Conservation (phyloP, 2,888 invertebrate species). For the Hydrotaea diabolus region DNA sequence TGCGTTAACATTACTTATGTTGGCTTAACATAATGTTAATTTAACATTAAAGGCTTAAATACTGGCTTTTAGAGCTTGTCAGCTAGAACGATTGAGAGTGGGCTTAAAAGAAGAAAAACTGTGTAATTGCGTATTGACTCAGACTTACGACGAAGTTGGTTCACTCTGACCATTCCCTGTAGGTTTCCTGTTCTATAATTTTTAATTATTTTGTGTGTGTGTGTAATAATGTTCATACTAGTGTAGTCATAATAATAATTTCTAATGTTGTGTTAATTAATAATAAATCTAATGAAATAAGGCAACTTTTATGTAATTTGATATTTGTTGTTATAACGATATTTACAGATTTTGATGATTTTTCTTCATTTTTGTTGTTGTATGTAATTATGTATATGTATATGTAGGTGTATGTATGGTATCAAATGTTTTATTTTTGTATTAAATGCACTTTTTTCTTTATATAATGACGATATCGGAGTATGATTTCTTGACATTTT, state of each 20-base stretch:
- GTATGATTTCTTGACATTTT: constrained; percentile 57
- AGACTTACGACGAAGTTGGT: too few relatives aligned
- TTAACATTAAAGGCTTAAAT: too few relatives aligned
- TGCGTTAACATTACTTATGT: too few relatives aligned
- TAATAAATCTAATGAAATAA: constrained; percentile 64
- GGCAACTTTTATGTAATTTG: constrained; percentile 66
- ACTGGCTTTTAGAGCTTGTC: too few relatives aligned
- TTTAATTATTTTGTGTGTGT: background rate
- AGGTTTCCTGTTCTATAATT: background rate
- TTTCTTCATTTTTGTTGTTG: constrained; percentile 17
- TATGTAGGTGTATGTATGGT: constrained; percentile 71
- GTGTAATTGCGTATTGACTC: too few relatives aligned
- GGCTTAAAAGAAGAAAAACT: too few relatives aligned
- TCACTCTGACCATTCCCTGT: constrained; percentile 7
- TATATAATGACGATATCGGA: constrained; percentile 60
- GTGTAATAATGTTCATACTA: background rate
- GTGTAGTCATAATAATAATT: background rate
- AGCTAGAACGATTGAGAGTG: too few relatives aligned
- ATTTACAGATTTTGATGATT: constrained; percentile 47
- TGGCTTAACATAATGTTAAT: too few relatives aligned
- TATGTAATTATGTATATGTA: constrained; percentile 65
- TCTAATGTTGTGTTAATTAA: background rate
- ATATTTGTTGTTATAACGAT: constrained; percentile 60
- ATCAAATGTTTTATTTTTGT: constrained; percentile 44
- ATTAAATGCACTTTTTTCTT: constrained; percentile 66